phyloP scores from a whole-genome alignment of 2,797 vertebrate genomes.

The Labroides dimidiatus region DNA sequence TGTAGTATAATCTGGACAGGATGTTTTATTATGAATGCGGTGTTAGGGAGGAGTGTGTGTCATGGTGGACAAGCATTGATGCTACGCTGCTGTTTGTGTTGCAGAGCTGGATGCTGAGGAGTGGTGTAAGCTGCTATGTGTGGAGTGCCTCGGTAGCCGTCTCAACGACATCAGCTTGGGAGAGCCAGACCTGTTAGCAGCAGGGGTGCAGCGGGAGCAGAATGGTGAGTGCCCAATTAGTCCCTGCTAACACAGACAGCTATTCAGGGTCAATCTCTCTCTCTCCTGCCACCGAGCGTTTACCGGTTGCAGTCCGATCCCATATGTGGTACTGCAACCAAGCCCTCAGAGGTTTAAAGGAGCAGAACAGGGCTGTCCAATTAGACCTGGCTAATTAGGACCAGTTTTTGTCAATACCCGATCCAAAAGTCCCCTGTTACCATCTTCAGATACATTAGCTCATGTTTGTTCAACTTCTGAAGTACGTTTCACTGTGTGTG shows the following conservation, averaged over 20 bases:
- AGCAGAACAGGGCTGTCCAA: conserved; percentile 72
- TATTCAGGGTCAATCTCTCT: conserved; percentile 73
- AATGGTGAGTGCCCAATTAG: conserved; percentile 90
- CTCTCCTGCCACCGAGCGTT: conserved; percentile 55
- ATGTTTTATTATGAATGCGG: conserved; percentile 34
- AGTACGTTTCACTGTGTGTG: conserved; percentile 37
- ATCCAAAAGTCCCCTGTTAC: conserved; percentile 39
- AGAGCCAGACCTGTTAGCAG: conserved; percentile 97
- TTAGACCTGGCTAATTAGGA: conserved; percentile 70
- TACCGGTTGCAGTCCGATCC: conserved; percentile 37
- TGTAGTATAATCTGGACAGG: conserved; percentile 20
- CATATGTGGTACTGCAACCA: conserved; percentile 64
- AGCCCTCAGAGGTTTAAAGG: conserved; percentile 57
- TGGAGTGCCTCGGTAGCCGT: conserved; percentile 95
- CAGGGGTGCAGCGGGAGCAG: conserved; percentile 97
- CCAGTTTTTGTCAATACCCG: conserved; percentile 70
- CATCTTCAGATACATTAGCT: conserved; percentile 62
- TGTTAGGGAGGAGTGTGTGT: conserved; percentile 15
- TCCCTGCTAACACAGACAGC: conserved; percentile 69
- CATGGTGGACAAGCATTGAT: conserved; percentile 20
- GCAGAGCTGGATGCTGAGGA: conserved; percentile 98
- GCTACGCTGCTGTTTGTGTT: conserved; percentile 42
- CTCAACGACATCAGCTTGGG: conserved; percentile 99
- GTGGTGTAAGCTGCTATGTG: conserved; percentile 97
- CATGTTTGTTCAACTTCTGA: conserved; percentile 54